Conservation (phyloP, 1,140 invertebrate species). For the Aphelenchoides besseyi region DNA sequence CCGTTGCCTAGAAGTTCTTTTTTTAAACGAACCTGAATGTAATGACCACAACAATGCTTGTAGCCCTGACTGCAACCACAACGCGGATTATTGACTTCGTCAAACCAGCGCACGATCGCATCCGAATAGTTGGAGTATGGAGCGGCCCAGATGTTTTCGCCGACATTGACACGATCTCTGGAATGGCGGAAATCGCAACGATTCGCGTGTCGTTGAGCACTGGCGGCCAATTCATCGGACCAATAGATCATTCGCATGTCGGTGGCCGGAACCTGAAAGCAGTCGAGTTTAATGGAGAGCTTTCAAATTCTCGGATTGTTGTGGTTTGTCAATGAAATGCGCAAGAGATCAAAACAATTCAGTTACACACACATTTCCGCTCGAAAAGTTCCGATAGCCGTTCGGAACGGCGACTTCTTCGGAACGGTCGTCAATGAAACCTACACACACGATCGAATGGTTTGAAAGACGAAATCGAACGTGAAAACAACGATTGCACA, state of each 20-base stretch:
- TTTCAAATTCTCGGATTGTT: conserved; percentile 11
- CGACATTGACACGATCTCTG: conserved; percentile 56
- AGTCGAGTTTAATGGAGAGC: background rate
- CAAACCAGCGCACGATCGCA: conserved; percentile 58
- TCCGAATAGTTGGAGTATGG: conserved; percentile 62
- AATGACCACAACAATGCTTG: conserved; percentile 63
- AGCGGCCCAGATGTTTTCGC: conserved; percentile 62
- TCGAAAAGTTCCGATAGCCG: background rate
- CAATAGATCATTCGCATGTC: conserved; percentile 62
- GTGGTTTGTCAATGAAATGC: background rate
- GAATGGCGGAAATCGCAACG: conserved; percentile 62
- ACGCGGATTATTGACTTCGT: conserved; percentile 61
- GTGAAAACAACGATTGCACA: background rate
- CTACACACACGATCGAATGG: too few species aligned
- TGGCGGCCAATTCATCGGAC: conserved; percentile 58
- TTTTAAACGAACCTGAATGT: conserved; percentile 53
- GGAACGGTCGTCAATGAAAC: too few species aligned
- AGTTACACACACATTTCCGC: background rate
- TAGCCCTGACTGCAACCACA: conserved; percentile 59
- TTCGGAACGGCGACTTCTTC: too few species aligned
- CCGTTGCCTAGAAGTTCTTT: conserved; percentile 17
- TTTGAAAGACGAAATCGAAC: background rate
- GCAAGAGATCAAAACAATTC: conserved; percentile 6
- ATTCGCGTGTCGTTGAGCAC: conserved; percentile 60
- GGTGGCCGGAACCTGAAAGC: conserved; percentile 58